Evolutionary conservation across 2,797 vertebrate species (phyloP), one percentile per base, ranked within the genome.

Genomic region (Parambassis ranga): DNA sequence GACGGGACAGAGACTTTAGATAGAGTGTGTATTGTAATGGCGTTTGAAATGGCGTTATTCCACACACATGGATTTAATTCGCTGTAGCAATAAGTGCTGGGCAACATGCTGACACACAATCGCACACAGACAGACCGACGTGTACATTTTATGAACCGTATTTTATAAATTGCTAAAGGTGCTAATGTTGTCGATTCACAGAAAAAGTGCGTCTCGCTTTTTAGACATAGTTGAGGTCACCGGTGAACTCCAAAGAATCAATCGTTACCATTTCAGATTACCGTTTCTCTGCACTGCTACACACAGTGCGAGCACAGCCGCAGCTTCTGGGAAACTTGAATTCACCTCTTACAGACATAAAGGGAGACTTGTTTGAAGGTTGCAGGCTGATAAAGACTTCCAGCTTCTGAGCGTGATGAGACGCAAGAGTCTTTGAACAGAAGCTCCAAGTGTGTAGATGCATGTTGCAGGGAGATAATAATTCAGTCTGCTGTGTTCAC

Each of bases 31-130:
- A n/a, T 38, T 86, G 86, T 92, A 31, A 47, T 36, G 6, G 49
- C n/a, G n/a, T n/a, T 84, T 90, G 10, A 91, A 90, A 82, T 10
- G n/a, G 31, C 42, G 1, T 55, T 41, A 10, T 23, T 43, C 26
- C 52, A 50, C 32, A 31, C 32, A 5, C 15, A 30, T 47, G 46
- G 10, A 58, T 41, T 33, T 1, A 36, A 69, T 75, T 81, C 31
- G 41, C 60, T 43, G 67, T 80, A 89, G 86, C 84, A 90, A 87
- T 81, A 88, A 84, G 75, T 79, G 77, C 75, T 81, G 42, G 65
- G 30, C 37, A 58, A 70, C 69, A 30, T 3, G 27, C 20, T 32
- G 51, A 55, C 65, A 48, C 69, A 76, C 58, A 43, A 4, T 52
- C 63, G 79, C 51, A 62, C 47, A 50, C 37, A 19, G 7, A 56